Evolutionary conservation across 2,888 invertebrate genomes (phyloP).

Genomic region (Gymnoscelis rufifasciata): DNA sequence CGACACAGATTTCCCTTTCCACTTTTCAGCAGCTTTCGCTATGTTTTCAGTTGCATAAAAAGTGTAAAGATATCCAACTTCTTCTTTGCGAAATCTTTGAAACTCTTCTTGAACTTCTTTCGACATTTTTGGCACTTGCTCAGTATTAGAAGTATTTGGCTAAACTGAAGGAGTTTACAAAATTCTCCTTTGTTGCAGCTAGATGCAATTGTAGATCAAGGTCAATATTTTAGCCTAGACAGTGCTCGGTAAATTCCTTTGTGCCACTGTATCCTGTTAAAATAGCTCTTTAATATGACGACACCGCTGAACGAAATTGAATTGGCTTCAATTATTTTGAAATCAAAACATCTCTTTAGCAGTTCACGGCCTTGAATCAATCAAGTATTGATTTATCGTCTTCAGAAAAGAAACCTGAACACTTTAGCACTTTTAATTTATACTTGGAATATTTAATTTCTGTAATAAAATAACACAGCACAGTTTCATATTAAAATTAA

Average conservation of each 20-base stretch:
- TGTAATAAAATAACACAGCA: neutral
- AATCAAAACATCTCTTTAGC: neutral
- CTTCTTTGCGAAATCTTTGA: slow-evolving; percentile 50
- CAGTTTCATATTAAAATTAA: neutral
- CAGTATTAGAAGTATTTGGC: slow-evolving; percentile 1
- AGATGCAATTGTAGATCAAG: slow-evolving; percentile 11
- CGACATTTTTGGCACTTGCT: slow-evolving; percentile 35
- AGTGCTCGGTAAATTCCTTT: neutral
- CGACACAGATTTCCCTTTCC: slow-evolving; percentile 59
- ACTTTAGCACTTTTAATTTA: no score
- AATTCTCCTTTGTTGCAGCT: slow-evolving; percentile 7
- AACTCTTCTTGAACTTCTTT: slow-evolving; percentile 50
- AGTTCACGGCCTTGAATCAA: slow-evolving; percentile 13
- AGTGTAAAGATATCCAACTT: slow-evolving; percentile 47
- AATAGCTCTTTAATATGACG: neutral
- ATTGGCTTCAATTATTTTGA: neutral
- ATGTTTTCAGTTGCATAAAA: slow-evolving; percentile 42
- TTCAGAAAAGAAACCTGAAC: slow-evolving; percentile 1
- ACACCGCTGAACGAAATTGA: neutral
- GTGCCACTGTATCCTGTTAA: neutral
- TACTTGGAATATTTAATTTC: neutral
- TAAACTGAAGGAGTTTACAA: neutral
- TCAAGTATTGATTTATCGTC: slow-evolving; percentile 16
- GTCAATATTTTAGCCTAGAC: slow-evolving; percentile 3
- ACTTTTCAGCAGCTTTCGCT: slow-evolving; percentile 40